Conservation (phyloP, 2,888 invertebrate species). For the Drosophila antonietae region DNA sequence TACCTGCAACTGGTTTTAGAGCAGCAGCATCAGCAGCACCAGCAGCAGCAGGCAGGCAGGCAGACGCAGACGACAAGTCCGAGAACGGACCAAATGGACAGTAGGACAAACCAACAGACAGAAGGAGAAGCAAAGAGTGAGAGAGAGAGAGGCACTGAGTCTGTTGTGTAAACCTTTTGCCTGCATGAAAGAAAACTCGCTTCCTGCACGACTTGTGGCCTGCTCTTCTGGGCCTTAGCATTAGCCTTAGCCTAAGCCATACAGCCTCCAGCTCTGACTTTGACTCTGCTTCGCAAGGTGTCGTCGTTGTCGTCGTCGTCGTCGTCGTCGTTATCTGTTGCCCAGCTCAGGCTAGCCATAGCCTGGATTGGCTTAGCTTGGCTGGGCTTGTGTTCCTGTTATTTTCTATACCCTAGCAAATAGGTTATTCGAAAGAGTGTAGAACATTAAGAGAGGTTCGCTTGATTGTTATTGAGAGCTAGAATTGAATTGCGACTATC, state of each 20-base stretch:
- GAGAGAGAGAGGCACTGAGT: background rate
- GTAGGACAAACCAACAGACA: constrained; percentile 19
- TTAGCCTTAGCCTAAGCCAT: constrained; percentile 36
- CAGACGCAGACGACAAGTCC: constrained; percentile 63
- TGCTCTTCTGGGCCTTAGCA: constrained; percentile 39
- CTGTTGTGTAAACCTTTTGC: constrained; percentile 67
- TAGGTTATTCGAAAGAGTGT: background rate
- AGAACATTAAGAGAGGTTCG: background rate
- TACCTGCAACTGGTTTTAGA: constrained; percentile 83
- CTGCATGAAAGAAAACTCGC: constrained; percentile 73
- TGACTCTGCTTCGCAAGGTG: constrained; percentile 63
- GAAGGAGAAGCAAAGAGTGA: background rate
- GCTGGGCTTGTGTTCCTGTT: constrained; percentile 43
- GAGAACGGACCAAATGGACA: constrained; percentile 48
- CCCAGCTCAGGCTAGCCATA: constrained; percentile 28
- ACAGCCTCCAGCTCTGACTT: constrained; percentile 15
- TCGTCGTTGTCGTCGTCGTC: constrained; percentile 52
- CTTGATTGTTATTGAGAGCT: background rate
- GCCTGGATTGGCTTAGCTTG: constrained; percentile 18
- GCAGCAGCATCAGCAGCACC: background rate
- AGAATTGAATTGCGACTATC: background rate
- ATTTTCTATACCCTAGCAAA: constrained; percentile 27
- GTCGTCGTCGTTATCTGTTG: constrained; percentile 39
- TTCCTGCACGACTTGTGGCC: constrained; percentile 75
- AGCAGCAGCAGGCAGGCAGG: constrained; percentile 34